These are phyloP conservation scores for Acrocephalus scirpaceus DNA, from an alignment of 2,797 vertebrate species.

Conservation along the genomic window DNA sequence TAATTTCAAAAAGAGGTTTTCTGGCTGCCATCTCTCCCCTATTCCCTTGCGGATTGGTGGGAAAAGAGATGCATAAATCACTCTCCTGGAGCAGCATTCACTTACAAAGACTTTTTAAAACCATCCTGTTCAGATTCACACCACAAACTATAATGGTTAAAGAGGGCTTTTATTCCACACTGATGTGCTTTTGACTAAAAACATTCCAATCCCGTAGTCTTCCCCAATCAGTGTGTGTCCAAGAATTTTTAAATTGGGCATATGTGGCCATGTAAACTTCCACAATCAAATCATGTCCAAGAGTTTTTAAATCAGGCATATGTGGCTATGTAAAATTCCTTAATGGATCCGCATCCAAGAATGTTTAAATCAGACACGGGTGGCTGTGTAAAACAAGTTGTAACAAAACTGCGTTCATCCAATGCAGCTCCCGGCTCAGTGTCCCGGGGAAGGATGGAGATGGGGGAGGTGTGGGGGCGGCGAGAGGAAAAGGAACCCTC, in stretches of 20 bases:
- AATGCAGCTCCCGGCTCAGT: rapidly evolving
- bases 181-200: neutral
- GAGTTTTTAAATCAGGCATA: neutral
- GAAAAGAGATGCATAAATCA: rapidly evolving
- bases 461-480: rapidly evolving
- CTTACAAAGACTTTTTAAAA: rapidly evolving
- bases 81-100: rapidly evolving
- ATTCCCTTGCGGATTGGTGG: rapidly evolving
- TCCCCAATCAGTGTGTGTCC: rapidly evolving
- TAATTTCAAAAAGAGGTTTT: neutral
- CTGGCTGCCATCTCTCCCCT: neutral
- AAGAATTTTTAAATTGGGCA: too few species aligned
- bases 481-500: neutral
- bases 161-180: neutral
- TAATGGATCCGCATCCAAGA: rapidly evolving
- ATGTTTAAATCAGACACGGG: rapidly evolving
- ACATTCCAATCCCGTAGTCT: rapidly evolving
- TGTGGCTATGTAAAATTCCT: neutral
- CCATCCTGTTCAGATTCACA: rapidly evolving
- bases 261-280: neutral
- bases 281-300: too few species aligned
- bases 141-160: neutral
- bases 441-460: rapidly evolving
- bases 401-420: rapidly evolving
- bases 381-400: rapidly evolving